phyloP scores from a whole-genome alignment of 1,140 invertebrate species.

The Drosophila grimshawi region DNA sequence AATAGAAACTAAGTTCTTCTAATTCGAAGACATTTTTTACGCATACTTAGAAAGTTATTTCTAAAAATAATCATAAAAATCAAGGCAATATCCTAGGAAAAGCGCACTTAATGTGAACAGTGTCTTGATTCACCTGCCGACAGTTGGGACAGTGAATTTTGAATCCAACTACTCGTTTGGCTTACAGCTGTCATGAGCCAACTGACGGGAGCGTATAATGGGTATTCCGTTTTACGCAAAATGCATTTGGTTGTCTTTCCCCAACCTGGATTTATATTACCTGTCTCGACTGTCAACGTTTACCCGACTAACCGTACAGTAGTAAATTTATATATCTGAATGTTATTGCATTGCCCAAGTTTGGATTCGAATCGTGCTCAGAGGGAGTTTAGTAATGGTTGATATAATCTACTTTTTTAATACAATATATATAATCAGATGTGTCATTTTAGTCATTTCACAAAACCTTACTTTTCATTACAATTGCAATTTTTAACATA shows the following conservation, averaged over 20 bases:
- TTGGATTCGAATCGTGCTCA: neutral
- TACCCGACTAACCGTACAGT: neutral
- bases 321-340: neutral
- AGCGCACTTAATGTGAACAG: slow-evolving; percentile 1
- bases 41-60: neutral
- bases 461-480: too few relatives aligned
- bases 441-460: too few relatives aligned
- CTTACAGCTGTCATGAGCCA: neutral
- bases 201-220: slow-evolving; percentile 15
- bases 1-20: neutral
- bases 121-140: slow-evolving; percentile 1
- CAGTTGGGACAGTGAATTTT: slow-evolving; percentile 1
- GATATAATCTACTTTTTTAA: neutral
- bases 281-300: slow-evolving; percentile 7
- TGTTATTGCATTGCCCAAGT: neutral
- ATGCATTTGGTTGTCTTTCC: neutral
- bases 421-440: too few relatives aligned
- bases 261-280: neutral
- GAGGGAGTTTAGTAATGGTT: neutral
- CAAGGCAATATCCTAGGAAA: neutral
- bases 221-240: neutral
- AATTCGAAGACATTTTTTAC: neutral
- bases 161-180: too few relatives aligned
- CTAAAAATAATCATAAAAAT: neutral
- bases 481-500: neutral